A percentile compares a stretch with the other conserved stretches of the same genome.
These are phyloP conservation scores for Spisula solida DNA, from an alignment of 2,888 invertebrate species.

Conservation along the genomic window DNA sequence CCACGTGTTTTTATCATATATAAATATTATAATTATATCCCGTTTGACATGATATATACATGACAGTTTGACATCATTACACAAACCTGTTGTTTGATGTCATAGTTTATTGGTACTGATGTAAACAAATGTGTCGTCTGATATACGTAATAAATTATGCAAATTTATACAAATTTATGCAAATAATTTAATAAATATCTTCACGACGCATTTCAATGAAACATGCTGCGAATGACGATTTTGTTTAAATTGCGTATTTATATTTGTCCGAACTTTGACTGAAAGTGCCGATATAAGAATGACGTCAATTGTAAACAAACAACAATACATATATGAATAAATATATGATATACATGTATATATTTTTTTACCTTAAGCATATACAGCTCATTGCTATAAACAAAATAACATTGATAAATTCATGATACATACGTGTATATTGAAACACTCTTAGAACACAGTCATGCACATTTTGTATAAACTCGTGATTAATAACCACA, in stretches of 20 bases:
- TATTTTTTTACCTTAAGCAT: too few relatives aligned
- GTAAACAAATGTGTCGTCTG: background rate
- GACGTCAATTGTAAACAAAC: background rate
- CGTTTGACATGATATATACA: background rate
- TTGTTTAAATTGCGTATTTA: background rate
- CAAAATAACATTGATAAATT: too few relatives aligned
- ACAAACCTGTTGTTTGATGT: background rate
- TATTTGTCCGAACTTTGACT: background rate
- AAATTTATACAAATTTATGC: conserved; percentile 11
- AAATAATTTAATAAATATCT: background rate
- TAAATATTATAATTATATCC: background rate
- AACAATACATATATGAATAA: too few relatives aligned
- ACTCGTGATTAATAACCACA: too few relatives aligned
- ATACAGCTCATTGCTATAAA: too few relatives aligned
- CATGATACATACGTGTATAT: too few relatives aligned
- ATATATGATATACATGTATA: too few relatives aligned
- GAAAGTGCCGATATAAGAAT: background rate
- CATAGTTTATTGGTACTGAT: background rate
- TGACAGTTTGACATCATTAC: background rate
- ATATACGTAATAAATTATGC: background rate
- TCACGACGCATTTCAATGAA: background rate
- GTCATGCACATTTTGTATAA: too few relatives aligned
- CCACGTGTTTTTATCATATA: too few relatives aligned
- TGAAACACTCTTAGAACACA: too few relatives aligned
- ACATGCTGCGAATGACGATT: background rate